phyloP scores from a whole-genome alignment of 2,888 invertebrate species.

The Gortyna flavago region DNA sequence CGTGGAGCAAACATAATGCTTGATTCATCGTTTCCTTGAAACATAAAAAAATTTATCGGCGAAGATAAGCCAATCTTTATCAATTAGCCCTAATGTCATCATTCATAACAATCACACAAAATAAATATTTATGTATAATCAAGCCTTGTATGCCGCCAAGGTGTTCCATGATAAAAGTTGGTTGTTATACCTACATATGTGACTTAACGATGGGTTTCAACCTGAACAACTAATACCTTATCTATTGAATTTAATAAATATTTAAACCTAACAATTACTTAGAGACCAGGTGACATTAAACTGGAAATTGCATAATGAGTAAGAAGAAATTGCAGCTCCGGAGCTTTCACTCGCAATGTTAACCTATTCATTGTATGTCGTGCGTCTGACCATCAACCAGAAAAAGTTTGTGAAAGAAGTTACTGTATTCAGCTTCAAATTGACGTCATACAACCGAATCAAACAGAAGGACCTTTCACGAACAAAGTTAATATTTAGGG shows the following conservation, averaged over 20 bases:
- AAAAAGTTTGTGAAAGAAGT: constrained; percentile 43
- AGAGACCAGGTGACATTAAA: constrained; percentile 46
- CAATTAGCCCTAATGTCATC: constrained; percentile 72
- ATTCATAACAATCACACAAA: constrained; percentile 45
- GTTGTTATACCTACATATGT: neutral
- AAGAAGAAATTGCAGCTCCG: constrained; percentile 55
- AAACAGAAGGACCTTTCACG: constrained; percentile 44
- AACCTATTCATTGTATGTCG: constrained; percentile 57
- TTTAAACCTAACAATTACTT: constrained; percentile 32
- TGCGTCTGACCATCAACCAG: constrained; percentile 28
- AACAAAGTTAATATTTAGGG: constrained; percentile 27
- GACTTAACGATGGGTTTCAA: constrained; percentile 37
- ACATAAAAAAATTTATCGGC: constrained; percentile 45
- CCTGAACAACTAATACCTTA: constrained; percentile 1
- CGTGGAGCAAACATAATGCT: constrained; percentile 25
- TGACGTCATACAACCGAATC: constrained; percentile 33
- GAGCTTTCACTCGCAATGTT: constrained; percentile 62
- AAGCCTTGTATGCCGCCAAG: constrained; percentile 50
- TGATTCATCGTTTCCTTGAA: constrained; percentile 55
- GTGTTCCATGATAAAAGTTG: constrained; percentile 29
- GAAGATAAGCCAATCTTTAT: constrained; percentile 67
- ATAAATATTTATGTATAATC: constrained; percentile 35
- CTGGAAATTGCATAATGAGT: constrained; percentile 60
- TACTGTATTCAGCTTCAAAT: constrained; percentile 31
- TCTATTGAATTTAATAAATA: constrained; percentile 13